Percentiles rank a stretch among this genome's conserved stretches.
phyloP scores from a whole-genome alignment of 2,113 vertebrate genomes.

The Gymnobelideus leadbeateri region DNA sequence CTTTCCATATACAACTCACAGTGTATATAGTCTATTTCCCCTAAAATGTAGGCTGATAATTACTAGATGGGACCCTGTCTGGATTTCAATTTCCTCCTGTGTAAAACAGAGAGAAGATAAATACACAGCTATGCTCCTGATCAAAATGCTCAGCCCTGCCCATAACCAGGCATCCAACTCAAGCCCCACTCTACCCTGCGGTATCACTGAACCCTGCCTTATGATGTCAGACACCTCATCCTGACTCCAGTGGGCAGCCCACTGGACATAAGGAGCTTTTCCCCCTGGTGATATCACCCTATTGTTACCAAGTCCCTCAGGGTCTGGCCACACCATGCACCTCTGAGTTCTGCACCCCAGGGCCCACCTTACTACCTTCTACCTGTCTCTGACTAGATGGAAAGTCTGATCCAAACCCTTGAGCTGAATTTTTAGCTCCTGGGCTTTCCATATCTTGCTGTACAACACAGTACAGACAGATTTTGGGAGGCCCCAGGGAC shows the following conservation, averaged over 20 bases:
- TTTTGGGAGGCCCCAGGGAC: no score
- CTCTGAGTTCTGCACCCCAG: background rate
- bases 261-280: background rate
- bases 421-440: background rate
- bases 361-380: background rate
- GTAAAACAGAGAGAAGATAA: background rate
- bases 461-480: no score
- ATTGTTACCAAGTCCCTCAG: background rate
- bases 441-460: background rate
- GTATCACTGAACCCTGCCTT: background rate
- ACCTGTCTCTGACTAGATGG: background rate
- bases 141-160: background rate
- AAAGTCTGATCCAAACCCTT: background rate
- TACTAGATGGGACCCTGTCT: background rate
- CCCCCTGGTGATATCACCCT: background rate
- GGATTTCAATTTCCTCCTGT: background rate
- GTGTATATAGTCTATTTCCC: background rate
- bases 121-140: background rate
- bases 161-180: background rate
- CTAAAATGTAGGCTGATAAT: background rate
- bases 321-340: background rate
- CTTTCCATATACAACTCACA: background rate
- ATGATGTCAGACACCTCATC: background rate
- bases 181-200: no score
- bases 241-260: background rate